phyloP scores from a whole-genome alignment of 2,113 vertebrate species.

The Sinocyclocheilus rhinocerous region DNA sequence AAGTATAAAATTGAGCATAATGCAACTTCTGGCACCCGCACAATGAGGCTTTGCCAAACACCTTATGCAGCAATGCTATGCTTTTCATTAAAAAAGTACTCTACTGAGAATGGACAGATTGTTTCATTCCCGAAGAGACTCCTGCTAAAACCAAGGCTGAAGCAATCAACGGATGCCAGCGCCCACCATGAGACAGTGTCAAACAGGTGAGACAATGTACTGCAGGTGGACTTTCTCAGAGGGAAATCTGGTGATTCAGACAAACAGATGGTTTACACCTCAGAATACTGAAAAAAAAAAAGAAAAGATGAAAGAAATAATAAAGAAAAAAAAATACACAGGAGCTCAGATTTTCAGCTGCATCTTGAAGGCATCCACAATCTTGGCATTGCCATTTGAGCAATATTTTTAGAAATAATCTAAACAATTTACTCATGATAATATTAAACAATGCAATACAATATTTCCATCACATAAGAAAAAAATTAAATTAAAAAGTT shows the following conservation, averaged over 20 bases:
- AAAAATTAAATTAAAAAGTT: too few relatives aligned
- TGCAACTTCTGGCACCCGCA: slow-evolving; percentile 41
- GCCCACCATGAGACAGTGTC: slow-evolving; percentile 43
- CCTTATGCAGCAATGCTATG: slow-evolving; percentile 37
- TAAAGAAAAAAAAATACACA: slow-evolving; percentile 18
- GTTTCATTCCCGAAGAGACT: slow-evolving; percentile 40
- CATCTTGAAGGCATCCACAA: background rate
- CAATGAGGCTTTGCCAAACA: slow-evolving; percentile 50
- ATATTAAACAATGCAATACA: background rate
- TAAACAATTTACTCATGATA: background rate
- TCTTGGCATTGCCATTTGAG: background rate
- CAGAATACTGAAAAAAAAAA: background rate
- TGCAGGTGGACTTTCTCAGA: slow-evolving; percentile 38
- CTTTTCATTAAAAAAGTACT: slow-evolving; percentile 56
- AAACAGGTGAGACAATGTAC: slow-evolving; percentile 44
- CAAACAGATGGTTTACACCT: slow-evolving; percentile 42
- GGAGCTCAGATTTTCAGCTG: slow-evolving; percentile 4
- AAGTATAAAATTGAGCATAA: slow-evolving; percentile 54
- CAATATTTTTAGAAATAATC: background rate
- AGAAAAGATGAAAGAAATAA: background rate
- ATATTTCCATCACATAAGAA: too few relatives aligned
- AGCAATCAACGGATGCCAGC: slow-evolving; percentile 42
- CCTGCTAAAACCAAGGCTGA: slow-evolving; percentile 42
- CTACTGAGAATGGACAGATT: slow-evolving; percentile 49
- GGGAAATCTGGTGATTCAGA: slow-evolving; percentile 50